Conservation (phyloP, 2,113 vertebrate genomes). For the Ophiodon elongatus region DNA sequence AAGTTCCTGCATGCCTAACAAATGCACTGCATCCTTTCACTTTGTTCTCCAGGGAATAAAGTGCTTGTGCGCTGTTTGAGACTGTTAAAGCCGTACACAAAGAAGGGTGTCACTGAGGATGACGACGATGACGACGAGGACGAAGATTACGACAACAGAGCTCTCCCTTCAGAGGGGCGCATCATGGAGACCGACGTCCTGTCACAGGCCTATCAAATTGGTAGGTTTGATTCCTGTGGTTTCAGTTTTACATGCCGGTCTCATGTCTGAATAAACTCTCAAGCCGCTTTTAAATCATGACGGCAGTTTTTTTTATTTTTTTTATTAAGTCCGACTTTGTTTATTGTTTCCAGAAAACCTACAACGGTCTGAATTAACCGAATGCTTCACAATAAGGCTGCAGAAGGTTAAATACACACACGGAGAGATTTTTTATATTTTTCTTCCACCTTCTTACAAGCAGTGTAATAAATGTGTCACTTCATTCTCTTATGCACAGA, state of each 20-base stretch:
- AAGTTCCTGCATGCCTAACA: not conserved
- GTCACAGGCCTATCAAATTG: slow-evolving; percentile 92
- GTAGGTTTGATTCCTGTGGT: slow-evolving; percentile 80
- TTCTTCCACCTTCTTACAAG: not conserved
- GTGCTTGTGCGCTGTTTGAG: slow-evolving; percentile 90
- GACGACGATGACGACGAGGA: slow-evolving; percentile 90
- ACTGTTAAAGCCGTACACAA: slow-evolving; percentile 89
- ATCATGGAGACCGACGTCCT: slow-evolving; percentile 91
- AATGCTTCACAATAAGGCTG: no score
- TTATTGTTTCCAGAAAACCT: not conserved
- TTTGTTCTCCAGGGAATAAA: slow-evolving; percentile 85
- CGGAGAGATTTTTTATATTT: no score
- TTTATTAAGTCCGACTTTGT: not conserved
- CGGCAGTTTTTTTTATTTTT: not conserved
- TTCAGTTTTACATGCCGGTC: not conserved
- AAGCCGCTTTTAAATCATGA: not conserved
- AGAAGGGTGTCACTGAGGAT: slow-evolving; percentile 85
- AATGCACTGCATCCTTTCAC: not conserved
- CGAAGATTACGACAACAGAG: slow-evolving; percentile 79
- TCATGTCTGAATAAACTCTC: not conserved
- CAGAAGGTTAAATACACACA: not conserved
- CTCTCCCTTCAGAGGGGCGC: slow-evolving; percentile 81
- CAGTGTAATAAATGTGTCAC: no score
- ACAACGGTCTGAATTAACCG: not conserved
- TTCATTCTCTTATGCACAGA: not conserved